Base-by-base conservation (phyloP, 35 echinoderm and acorn worm species). In the Lytechinus pictus region DNA sequence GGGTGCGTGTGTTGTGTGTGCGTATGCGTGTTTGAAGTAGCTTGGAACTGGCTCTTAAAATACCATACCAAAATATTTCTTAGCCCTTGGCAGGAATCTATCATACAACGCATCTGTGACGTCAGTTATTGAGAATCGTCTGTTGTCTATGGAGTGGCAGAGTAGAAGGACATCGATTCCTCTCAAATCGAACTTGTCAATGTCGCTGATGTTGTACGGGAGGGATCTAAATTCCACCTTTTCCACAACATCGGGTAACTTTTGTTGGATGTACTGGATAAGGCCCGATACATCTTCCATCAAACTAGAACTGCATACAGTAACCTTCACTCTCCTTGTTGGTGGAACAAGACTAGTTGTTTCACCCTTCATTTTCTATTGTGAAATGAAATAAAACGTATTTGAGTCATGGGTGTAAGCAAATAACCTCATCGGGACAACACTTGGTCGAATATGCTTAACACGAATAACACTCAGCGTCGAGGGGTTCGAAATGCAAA, bases 121-220 rank as follows among this genome's bases (percentile, higher is more conserved):
- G 27, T 93, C 11, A 27, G 92, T 93, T 0, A 93, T 8, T 13
- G 92, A 55, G 27, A 93, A 57, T 57, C 92, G 54, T 12, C 92
- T 93, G 92, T 93, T 93, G 14, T 54, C n/a, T 1, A 93, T 93
- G n/a, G 92, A 93, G 28, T 93, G 92, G 57, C 92, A 93, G 8
- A 93, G 54, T 27, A 93, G 28, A 10, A 93, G 27, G 11, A 93
- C 92, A 57, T 93, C 92, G 4, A 93, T 93, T 9, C 21, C 92
- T 57, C 27, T n/a, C 14, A 93, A 57, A 54, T 93, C 92, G 10
- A 93, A 55, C 10, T 2, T 4, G 11, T 57, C 57, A 4, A 93
- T 93, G 53, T 93, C 92, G 3, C 54, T 93, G 9, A 93, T 24
- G 54, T 93, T 93, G 55, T 57, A 93, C 27, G 92, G 92, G 9